Percentiles rank a stretch among this genome's conserved stretches.
phyloP scores from a whole-genome alignment of 2,797 vertebrate genomes.

The Oreochromis mossambicus region DNA sequence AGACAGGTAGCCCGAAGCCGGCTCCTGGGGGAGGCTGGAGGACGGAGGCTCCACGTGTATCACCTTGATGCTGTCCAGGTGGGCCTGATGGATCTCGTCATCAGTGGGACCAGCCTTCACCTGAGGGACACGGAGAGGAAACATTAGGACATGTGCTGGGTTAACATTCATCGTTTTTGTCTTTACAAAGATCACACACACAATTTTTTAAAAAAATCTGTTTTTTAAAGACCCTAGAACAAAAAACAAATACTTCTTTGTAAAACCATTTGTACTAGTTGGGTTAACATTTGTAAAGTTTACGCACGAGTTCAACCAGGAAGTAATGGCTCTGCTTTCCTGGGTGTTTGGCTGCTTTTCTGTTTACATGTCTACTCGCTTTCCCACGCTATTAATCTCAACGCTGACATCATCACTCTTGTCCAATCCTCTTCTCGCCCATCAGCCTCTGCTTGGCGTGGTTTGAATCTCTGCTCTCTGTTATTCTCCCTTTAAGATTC shows the following conservation, averaged over 20 bases:
- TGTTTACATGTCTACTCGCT: neutral
- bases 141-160: rapidly evolving
- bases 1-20: conserved; percentile 51
- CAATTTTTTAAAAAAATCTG: neutral
- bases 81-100: conserved; percentile 79
- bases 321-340: neutral
- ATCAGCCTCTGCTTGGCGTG: neutral
- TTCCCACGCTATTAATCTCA: neutral
- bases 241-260: neutral
- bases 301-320: rapidly evolving
- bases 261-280: neutral
- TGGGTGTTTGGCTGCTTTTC: neutral
- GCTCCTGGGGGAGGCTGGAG: conserved; percentile 91
- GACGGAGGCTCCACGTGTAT: conserved; percentile 84
- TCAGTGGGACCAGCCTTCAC: conserved; percentile 74
- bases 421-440: neutral
- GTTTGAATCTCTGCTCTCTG: neutral
- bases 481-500: neutral
- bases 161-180: neutral
- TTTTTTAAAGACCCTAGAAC: neutral
- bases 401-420: neutral
- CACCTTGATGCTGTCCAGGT: conserved; percentile 86
- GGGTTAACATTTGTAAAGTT: rapidly evolving
- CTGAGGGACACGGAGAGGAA: conserved; percentile 37
- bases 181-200: neutral